Conservation (phyloP, 2,888 invertebrate species). For the Zeuzera pyrina region DNA sequence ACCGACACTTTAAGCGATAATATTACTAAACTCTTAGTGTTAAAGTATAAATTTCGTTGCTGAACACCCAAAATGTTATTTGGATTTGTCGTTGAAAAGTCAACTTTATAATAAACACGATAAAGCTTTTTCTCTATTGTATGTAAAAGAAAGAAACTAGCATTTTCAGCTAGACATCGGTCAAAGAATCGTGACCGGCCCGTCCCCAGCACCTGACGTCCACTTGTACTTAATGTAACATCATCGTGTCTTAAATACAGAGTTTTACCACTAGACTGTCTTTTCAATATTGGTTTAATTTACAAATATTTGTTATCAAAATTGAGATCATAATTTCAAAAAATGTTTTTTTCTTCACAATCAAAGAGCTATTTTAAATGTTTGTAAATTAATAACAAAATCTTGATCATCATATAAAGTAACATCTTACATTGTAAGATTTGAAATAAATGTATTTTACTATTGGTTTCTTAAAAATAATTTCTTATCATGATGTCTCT, state of each 20-base stretch:
- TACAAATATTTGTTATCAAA: too few species aligned
- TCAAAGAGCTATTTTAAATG: too few species aligned
- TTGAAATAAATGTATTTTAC: too few species aligned
- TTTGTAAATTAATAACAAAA: too few species aligned
- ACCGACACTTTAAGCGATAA: slow-evolving; percentile 19
- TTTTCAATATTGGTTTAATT: too few species aligned
- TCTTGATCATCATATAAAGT: too few species aligned
- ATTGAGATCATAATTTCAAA: too few species aligned
- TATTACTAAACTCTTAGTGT: neutral
- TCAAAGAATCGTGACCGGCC: slow-evolving; percentile 68
- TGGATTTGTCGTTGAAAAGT: slow-evolving; percentile 14
- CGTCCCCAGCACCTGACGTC: slow-evolving; percentile 67
- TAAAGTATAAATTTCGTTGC: slow-evolving; percentile 18
- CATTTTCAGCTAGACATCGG: slow-evolving; percentile 62
- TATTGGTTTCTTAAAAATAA: too few species aligned
- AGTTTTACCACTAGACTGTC: slow-evolving; percentile 40
- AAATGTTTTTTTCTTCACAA: too few species aligned
- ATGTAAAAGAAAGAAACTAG: slow-evolving; percentile 23
- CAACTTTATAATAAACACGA: neutral
- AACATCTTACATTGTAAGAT: too few species aligned
- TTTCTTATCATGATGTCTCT: too few species aligned
- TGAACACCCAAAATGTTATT: slow-evolving; percentile 14
- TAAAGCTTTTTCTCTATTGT: slow-evolving; percentile 25
- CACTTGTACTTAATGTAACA: slow-evolving; percentile 57
- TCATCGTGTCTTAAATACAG: slow-evolving; percentile 39